Base-by-base conservation (phyloP, 2,113 vertebrate genomes). In the Emydura subglobosa region DNA sequence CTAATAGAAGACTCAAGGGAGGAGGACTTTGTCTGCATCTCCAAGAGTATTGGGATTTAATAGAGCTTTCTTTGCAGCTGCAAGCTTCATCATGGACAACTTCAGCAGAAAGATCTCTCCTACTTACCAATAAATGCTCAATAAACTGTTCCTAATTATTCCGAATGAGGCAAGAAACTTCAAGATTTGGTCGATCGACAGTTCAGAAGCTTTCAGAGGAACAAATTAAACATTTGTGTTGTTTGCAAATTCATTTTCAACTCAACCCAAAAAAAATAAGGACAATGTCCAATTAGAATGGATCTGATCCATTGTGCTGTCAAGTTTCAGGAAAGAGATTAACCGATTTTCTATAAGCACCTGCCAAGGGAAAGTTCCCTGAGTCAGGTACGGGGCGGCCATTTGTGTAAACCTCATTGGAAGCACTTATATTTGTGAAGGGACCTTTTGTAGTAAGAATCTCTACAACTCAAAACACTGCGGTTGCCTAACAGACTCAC, bases 31-130 rank as follows among this genome's bases (percentile, higher is more conserved):
- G 74, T 68, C 87, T 88, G 83, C 96, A 96, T 96, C 96, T 95
- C 96, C 90, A 95, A 34, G 84, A 78, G 88, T 81, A 92, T 12
- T 95, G 91, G 90, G 91, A 94, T 91, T 91, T 87, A 85, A 95
- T 87, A 92, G 79, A 84, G 96, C 89, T 83, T 95, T 96, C 93
- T 91, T 79, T 2, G 0, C 96, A 96, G 96, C 96, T 97, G 94
- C 93, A 93, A 84, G 78, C 57, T 95, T 93, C 87, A 88, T 95
- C 95, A 91, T 68, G 94, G 93, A 83, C 93, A 97, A 94, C 91
- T 95, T 91, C 49, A 95, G 83, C 93, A 96, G 88, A 76, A 94
- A 91, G 57, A 89, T 54, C 82, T 86, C 78, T 86, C 61, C 85
- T 89, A 83, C 53, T 95, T 94, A 91, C 96, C 93, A 96, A 86